Evolutionary conservation across 1,140 invertebrate genomes (phyloP).

Genomic region (Wasmannia auropunctata): DNA sequence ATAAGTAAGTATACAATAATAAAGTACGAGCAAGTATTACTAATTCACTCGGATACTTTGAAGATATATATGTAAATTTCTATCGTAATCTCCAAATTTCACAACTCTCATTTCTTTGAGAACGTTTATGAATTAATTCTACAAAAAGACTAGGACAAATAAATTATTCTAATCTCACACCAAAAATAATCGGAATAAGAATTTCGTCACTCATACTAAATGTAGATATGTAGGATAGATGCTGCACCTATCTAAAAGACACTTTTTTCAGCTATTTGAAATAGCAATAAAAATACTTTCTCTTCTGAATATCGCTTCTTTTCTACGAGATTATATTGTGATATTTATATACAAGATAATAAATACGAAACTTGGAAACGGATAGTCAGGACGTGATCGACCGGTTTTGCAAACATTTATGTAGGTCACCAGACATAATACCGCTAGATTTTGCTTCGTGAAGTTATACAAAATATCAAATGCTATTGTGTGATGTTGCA

Average conservation of each 20-base stretch:
- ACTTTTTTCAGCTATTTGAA: background rate
- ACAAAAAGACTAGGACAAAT: background rate
- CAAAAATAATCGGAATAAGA: background rate
- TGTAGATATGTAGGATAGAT: background rate
- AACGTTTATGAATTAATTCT: background rate
- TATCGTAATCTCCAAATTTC: background rate
- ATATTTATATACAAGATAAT: background rate
- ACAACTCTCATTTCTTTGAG: background rate
- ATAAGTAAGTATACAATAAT: constrained; percentile 28
- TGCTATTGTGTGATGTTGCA: background rate
- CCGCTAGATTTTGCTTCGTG: constrained; percentile 13
- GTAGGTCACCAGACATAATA: constrained; percentile 22
- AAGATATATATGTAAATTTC: background rate
- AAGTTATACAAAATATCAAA: background rate
- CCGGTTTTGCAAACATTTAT: background rate
- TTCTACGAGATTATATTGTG: background rate
- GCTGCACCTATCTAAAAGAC: background rate
- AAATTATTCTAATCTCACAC: background rate
- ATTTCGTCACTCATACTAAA: background rate
- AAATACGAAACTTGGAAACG: background rate
- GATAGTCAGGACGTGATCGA: background rate
- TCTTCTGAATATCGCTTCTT: background rate
- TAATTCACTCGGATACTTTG: background rate
- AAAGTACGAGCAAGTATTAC: constrained; percentile 14
- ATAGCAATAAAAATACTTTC: background rate